A percentile compares a stretch with the other conserved stretches of the same genome.
These are phyloP conservation scores for Sceloporus tristichus DNA, from an alignment of 2,113 vertebrate species.

Conservation along the genomic window DNA sequence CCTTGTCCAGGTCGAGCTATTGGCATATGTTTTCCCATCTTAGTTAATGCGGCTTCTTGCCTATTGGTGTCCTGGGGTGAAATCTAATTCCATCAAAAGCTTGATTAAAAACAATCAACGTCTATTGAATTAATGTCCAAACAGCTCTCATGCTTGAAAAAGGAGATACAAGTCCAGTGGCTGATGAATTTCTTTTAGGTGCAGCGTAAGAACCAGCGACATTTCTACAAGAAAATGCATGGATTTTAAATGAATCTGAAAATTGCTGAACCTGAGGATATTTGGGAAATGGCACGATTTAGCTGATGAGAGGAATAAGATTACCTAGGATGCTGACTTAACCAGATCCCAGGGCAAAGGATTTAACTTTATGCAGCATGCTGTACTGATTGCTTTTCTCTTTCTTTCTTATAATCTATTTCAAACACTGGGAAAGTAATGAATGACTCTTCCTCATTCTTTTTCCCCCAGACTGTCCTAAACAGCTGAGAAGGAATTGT, in stretches of 20 bases:
- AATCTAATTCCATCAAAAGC: conserved; percentile 6
- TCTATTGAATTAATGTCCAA: neutral
- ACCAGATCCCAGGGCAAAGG: conserved; percentile 43
- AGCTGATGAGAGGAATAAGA: neutral
- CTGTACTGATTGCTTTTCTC: conserved; percentile 31
- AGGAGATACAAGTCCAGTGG: conserved; percentile 30
- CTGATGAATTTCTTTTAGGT: conserved; percentile 39
- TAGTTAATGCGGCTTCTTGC: conserved; percentile 29
- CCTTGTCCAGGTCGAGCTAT: conserved; percentile 15
- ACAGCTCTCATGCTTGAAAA: neutral
- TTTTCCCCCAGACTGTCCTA: conserved; percentile 18
- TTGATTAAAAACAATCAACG: conserved; percentile 36
- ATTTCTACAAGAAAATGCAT: conserved; percentile 29
- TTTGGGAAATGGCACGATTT: conserved; percentile 35
- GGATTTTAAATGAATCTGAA: conserved; percentile 36
- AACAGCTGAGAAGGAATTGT: conserved; percentile 44
- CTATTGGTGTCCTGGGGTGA: conserved; percentile 28
- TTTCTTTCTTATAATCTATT: conserved; percentile 43
- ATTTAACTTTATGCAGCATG: conserved; percentile 60
- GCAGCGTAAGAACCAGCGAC: neutral
- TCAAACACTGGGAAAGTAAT: conserved; percentile 31
- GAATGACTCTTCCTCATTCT: conserved; percentile 24
- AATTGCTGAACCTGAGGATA: conserved; percentile 39
- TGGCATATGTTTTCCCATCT: conserved; percentile 33
- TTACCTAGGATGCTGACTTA: conserved; percentile 36